Conservation (phyloP, 1,140 invertebrate genomes). For the Battus philenor region DNA sequence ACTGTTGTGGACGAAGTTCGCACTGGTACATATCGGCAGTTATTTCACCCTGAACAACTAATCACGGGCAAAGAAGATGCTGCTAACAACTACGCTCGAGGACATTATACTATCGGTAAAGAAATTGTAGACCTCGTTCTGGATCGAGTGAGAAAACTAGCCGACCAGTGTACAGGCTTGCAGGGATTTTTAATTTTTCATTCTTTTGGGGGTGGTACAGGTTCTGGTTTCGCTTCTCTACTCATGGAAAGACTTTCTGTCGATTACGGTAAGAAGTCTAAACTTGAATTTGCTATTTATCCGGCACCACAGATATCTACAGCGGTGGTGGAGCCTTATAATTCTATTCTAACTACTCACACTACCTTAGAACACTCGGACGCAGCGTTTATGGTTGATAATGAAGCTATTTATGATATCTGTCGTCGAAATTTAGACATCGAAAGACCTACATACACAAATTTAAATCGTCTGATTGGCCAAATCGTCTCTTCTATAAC, state of each 20-base stretch:
- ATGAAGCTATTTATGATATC: slow-evolving; percentile 90
- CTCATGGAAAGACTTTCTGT: slow-evolving; percentile 93
- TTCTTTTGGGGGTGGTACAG: slow-evolving; percentile 92
- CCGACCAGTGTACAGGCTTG: slow-evolving; percentile 90
- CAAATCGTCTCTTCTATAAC: slow-evolving; percentile 93
- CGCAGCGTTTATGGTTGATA: slow-evolving; percentile 92
- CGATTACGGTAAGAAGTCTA: slow-evolving; percentile 93
- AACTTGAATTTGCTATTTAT: slow-evolving; percentile 93
- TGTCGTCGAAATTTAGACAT: slow-evolving; percentile 92
- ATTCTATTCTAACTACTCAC: slow-evolving; percentile 88
- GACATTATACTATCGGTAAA: slow-evolving; percentile 92
- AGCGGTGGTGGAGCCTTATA: slow-evolving; percentile 94
- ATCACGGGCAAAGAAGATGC: slow-evolving; percentile 91
- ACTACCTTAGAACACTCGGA: slow-evolving; percentile 91
- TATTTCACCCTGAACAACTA: slow-evolving; percentile 90
- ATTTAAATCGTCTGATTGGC: slow-evolving; percentile 87
- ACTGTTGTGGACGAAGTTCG: slow-evolving; percentile 89
- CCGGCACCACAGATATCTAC: slow-evolving; percentile 93
- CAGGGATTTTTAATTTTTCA: slow-evolving; percentile 95
- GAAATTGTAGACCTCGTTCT: slow-evolving; percentile 89
- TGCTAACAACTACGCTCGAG: slow-evolving; percentile 90
- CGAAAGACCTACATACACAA: slow-evolving; percentile 88
- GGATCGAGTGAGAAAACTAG: slow-evolving; percentile 86
- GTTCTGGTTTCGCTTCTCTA: slow-evolving; percentile 91
- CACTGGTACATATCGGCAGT: slow-evolving; percentile 86